Evolutionary conservation across 2,113 vertebrate genomes (phyloP), one percentile per base, ranked within the genome.

Genomic region (Vanacampus margaritifer): DNA sequence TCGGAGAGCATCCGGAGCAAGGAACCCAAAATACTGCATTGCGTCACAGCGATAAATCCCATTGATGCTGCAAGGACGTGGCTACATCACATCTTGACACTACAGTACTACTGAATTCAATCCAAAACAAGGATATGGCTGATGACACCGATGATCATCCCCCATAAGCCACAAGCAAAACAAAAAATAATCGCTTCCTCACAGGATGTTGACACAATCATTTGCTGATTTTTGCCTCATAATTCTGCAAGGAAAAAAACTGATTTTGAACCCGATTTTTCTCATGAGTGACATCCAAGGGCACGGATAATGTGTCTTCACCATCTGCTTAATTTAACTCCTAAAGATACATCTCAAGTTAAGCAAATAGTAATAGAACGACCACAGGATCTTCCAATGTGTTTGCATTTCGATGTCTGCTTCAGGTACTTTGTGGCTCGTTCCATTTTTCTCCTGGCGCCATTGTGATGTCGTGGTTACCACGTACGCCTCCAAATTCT

Each of bases 21-120:
- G 69, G 68, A 78, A 71, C 69, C 43, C 72, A 76, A 81, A 84
- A 80, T 79, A 76, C 75, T 82, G 78, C 79, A 85, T 83, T 86
- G 82, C 77, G 72, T 79, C 80, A 81, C 26, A 71, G 68, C 32
- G 12, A 75, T 71, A 78, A 79, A 79, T 73, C 69, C 68, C 71
- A 71, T 36, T 45, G 60, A 85, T 65, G 81, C 69, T 63, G 58
- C 57, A 76, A 48, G 24, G 71, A 71, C 64, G 48, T 39, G 37
- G 66, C 43, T 59, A 62, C 21, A 23, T 50, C 59, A 43, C 11
- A 50, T 72, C 48, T 68, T 73, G 46, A 60, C 35, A 37, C 54
- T 14, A n/a, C 4, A 37, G 10, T 45, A n/a, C 54, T 24, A 3
- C 53, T 41, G 21, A 65, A 57, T 7, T 5, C 59, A 69, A 26